Base-by-base conservation (phyloP, 2,113 vertebrate genomes). In the Phylloscopus trochiloides region DNA sequence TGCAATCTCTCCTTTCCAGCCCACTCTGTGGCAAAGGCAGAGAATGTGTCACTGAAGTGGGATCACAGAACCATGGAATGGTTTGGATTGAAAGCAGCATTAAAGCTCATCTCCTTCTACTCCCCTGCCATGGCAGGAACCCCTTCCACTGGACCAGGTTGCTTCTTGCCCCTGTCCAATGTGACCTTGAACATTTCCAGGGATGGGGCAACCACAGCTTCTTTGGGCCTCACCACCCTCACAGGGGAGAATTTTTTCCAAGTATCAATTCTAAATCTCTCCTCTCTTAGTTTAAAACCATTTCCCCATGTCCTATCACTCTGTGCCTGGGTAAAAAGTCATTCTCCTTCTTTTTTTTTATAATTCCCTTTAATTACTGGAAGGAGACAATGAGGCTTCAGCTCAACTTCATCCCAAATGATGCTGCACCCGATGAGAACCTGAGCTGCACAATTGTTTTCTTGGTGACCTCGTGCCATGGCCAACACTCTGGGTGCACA, bases 381-480 rank as follows among this genome's bases (percentile, higher is more conserved):
- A 47, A 47, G 24, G n/a, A 67, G 68, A 21, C 45, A 67, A 14
- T 3, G 45, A 59, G n/a, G 7, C 61, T 28, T 52, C n/a, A 52
- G 25, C 18, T 55, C 42, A 61, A 0, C 51, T 57, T 45, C 16
- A 50, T 48, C 36, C 54, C 71, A 45, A 62, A 40, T 2, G 12
- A 20, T 57, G 63, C 45, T 59, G 81, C 32, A 24, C 29, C 50
- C 71, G 36, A 43, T 21, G 57, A 92, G 52, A 55, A 71, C 38
- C 18, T 32, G 55, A 54, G 61, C n/a, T 70, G 34, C 67, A 48
- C 57, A 15, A 16, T 4, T 70, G 11, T 32, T 21, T 66, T 51
- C 32, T n/a, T 14, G 18, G 17, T 62, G 25, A 8, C 32, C 2
- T 3, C 0, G 0, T 43, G 51, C 32, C 16, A 5, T 52, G 54